phyloP scores from a whole-genome alignment of 2,113 vertebrate species.

The Mesocricetus auratus region DNA sequence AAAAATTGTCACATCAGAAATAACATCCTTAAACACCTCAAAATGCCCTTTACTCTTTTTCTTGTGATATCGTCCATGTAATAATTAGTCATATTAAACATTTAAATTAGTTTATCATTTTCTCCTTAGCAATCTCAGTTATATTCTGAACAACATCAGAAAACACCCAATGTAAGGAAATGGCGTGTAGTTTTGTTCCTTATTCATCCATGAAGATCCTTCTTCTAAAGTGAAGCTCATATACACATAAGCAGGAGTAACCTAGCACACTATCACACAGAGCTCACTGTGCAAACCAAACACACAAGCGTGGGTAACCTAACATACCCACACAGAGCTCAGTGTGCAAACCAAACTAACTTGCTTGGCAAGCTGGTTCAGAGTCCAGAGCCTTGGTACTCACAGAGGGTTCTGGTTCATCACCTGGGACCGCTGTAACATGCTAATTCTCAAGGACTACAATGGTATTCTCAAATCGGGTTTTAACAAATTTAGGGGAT shows the following conservation, averaged over 20 bases:
- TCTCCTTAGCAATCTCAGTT: constrained; percentile 34
- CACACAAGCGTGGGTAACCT: not conserved
- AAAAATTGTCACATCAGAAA: constrained; percentile 69
- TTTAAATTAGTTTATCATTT: constrained; percentile 57
- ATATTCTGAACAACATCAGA: not conserved
- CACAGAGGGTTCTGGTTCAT: not conserved
- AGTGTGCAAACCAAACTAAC: not conserved
- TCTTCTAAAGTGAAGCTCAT: not conserved
- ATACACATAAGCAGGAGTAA: not conserved
- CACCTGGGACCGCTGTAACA: not conserved
- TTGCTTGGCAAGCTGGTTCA: not conserved
- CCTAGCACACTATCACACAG: not conserved
- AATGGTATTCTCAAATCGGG: not conserved
- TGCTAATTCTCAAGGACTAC: not conserved
- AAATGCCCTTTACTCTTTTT: constrained; percentile 34
- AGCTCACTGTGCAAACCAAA: not conserved
- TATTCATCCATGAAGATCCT: not conserved
- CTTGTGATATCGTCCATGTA: constrained; percentile 5
- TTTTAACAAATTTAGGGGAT: not conserved
- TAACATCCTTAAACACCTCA: constrained; percentile 65
- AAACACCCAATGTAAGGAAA: not conserved
- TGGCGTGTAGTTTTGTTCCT: not conserved
- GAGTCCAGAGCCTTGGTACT: not conserved
- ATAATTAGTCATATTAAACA: constrained; percentile 63
- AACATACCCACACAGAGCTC: not conserved